These are phyloP conservation scores for Halcyon smyrnensis DNA, from an alignment of 2,797 vertebrate genomes.

Conservation along the genomic window DNA sequence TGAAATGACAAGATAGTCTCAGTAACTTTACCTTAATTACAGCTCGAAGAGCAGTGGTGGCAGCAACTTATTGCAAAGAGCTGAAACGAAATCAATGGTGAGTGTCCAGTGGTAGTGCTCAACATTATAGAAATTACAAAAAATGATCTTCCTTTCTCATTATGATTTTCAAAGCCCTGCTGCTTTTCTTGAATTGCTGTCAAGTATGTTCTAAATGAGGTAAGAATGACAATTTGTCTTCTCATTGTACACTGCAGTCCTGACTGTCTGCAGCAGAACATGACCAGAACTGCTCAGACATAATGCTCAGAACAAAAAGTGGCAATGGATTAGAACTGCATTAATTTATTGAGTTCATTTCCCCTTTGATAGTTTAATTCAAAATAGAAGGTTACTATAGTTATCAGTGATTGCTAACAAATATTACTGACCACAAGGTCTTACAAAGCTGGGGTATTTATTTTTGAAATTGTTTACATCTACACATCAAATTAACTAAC, in stretches of 20 bases:
- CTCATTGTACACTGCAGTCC: not conserved
- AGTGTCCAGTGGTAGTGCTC: not conserved
- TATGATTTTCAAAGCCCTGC: slow-evolving; percentile 47
- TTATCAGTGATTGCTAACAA: not conserved
- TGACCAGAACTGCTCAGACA: not conserved
- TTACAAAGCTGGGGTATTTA: not conserved
- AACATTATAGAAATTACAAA: not conserved
- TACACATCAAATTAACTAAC: not conserved
- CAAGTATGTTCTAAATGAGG: slow-evolving; percentile 14
- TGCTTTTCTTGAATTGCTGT: slow-evolving; percentile 41
- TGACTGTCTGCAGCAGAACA: not conserved
- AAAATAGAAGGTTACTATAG: not conserved
- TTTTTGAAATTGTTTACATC: not conserved
- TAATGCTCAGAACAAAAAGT: not conserved
- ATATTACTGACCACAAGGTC: not conserved
- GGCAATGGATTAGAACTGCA: not conserved
- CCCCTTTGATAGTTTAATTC: not conserved
- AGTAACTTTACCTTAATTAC: slow-evolving; percentile 20
- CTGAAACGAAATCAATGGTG: not conserved
- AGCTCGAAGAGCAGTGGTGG: not conserved
- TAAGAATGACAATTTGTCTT: slow-evolving; percentile 23
- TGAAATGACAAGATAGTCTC: slow-evolving; percentile 9
- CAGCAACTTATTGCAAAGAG: not conserved
- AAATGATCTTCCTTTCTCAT: slow-evolving; percentile 37
- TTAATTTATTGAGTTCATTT: not conserved